A percentile compares a stretch with the other conserved stretches of the same genome.
These are phyloP conservation scores for Mechanitis messenoides DNA, from an alignment of 2,888 invertebrate genomes.

Conservation along the genomic window DNA sequence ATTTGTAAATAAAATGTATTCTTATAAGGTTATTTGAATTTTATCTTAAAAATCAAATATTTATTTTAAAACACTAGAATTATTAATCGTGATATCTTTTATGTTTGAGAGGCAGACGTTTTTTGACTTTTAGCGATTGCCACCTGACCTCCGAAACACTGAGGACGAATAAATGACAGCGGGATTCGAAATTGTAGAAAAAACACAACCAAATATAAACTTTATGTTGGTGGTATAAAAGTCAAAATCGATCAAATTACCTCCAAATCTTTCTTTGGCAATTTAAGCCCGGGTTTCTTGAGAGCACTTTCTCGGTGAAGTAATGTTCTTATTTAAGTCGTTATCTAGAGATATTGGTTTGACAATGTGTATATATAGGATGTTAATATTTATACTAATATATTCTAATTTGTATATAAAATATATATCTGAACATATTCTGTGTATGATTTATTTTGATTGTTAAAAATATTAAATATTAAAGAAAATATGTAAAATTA, in stretches of 20 bases:
- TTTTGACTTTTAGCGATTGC: background rate
- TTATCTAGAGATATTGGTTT: background rate
- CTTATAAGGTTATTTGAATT: no score
- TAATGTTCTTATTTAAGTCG: constrained; percentile 4
- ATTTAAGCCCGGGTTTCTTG: constrained; percentile 31
- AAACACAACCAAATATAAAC: background rate
- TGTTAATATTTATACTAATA: background rate
- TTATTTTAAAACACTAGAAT: background rate
- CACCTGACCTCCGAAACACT: background rate
- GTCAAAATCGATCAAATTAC: background rate
- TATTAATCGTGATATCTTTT: background rate
- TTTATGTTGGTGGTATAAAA: background rate
- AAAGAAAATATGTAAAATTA: no score
- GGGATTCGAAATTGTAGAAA: background rate
- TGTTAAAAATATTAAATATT: no score
- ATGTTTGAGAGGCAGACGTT: background rate
- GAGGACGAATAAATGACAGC: background rate
- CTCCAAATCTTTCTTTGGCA: constrained; percentile 19
- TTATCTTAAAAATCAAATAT: no score
- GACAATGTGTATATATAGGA: background rate
- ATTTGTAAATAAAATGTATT: no score
- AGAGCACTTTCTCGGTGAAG: constrained; percentile 32
- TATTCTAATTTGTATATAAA: background rate
- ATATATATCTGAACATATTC: no score
- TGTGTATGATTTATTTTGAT: no score